These are phyloP conservation scores for Tricholaema leucomelas DNA, from an alignment of 2,113 vertebrate genomes.

Conservation along the genomic window DNA sequence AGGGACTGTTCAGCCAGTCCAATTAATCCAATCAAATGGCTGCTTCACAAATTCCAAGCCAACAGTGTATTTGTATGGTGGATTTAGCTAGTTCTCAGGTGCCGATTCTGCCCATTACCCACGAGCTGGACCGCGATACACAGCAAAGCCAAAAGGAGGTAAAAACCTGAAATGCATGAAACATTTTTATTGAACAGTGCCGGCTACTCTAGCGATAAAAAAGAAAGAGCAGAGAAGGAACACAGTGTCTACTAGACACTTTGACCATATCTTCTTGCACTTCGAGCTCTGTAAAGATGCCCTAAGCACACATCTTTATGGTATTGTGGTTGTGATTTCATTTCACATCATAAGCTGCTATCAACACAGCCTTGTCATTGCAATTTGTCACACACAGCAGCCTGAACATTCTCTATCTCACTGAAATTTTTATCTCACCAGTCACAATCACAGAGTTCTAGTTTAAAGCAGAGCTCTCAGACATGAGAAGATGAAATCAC, in stretches of 20 bases:
- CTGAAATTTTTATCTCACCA: conserved; percentile 58
- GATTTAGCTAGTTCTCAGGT: not conserved
- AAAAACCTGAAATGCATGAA: not conserved
- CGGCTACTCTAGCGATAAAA: conserved; percentile 1
- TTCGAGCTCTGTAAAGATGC: conserved; percentile 21
- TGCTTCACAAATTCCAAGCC: not conserved
- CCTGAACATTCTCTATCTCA: conserved; percentile 26
- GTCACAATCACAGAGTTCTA: conserved; percentile 49
- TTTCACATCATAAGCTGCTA: conserved; percentile 65
- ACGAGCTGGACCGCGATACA: not conserved
- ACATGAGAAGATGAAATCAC: conserved; percentile 61
- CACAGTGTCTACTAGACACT: not conserved
- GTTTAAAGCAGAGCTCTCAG: conserved; percentile 56
- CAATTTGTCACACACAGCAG: conserved; percentile 62
- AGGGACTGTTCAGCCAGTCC: fast-evolving
- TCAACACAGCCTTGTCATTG: conserved; percentile 67
- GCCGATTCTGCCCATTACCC: not conserved
- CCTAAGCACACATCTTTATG: conserved; percentile 50
- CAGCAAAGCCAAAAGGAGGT: not conserved
- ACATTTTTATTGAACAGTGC: not conserved
- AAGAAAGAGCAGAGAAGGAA: not conserved
- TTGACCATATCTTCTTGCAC: conserved; percentile 23
- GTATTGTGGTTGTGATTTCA: conserved; percentile 51
- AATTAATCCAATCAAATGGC: not conserved
- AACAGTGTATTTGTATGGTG: not conserved